phyloP scores from a whole-genome alignment of 2,888 invertebrate species.

The Halictus quadricinctus region DNA sequence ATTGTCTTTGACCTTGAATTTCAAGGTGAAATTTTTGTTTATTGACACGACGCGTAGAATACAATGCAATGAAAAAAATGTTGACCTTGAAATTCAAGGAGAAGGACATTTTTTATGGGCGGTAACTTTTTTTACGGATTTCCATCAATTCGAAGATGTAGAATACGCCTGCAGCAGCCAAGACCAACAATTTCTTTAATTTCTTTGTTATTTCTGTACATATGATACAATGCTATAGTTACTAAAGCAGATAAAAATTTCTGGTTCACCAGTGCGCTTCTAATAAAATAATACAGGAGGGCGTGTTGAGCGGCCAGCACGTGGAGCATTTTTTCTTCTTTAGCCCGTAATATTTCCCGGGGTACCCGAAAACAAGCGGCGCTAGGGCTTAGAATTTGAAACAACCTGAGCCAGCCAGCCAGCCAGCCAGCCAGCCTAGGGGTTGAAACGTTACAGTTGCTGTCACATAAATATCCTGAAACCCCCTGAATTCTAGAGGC shows the following conservation, averaged over 20 bases:
- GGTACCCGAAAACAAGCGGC: slow-evolving; percentile 57
- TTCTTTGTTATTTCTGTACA: no score
- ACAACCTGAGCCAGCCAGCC: slow-evolving; percentile 58
- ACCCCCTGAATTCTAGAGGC: slow-evolving; percentile 78
- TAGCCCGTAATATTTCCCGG: slow-evolving; percentile 53
- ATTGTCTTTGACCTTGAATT: no score
- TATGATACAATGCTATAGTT: not conserved
- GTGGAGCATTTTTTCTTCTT: slow-evolving; percentile 28
- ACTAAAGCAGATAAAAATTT: not conserved
- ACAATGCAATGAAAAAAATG: no score
- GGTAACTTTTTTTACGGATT: no score
- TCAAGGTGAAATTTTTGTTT: no score
- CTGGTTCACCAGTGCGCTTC: not conserved
- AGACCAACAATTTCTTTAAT: no score
- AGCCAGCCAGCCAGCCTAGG: slow-evolving; percentile 43
- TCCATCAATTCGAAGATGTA: no score
- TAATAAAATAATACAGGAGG: slow-evolving; percentile 31
- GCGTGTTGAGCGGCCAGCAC: slow-evolving; percentile 9
- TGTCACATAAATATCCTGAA: slow-evolving; percentile 81
- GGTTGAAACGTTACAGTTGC: slow-evolving; percentile 77
- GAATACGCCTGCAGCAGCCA: no score
- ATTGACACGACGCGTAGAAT: no score
- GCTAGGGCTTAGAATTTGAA: slow-evolving; percentile 69
- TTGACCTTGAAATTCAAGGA: no score
- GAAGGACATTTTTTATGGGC: no score